Evolutionary conservation across 1,140 invertebrate genomes (phyloP).

Genomic region (Megalopta genalis): DNA sequence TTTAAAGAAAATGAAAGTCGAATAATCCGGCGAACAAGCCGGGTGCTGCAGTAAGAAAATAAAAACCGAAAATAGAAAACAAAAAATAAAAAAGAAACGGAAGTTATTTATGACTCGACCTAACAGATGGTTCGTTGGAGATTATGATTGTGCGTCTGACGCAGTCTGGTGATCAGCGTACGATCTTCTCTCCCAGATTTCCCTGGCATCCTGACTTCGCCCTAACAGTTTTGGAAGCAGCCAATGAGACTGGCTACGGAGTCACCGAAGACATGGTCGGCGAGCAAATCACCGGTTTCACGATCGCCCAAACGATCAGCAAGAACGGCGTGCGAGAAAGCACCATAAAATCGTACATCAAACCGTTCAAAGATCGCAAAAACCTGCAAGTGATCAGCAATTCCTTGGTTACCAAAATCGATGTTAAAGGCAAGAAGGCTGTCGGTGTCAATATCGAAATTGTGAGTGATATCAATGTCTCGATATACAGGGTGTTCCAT

Average conservation of each 20-base stretch:
- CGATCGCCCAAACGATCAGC: conserved; percentile 80
- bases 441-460: conserved; percentile 61
- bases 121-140: too few species aligned
- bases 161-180: too few species aligned
- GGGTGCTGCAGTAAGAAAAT: too few species aligned
- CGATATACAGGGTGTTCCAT: too few species aligned
- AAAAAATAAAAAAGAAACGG: too few species aligned
- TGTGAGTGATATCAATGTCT: too few species aligned
- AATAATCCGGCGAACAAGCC: too few species aligned
- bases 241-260: conserved; percentile 80
- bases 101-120: too few species aligned
- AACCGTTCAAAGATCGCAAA: conserved; percentile 81
- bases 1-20: too few species aligned
- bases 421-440: conserved; percentile 19
- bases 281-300: conserved; percentile 77
- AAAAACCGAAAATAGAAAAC: too few species aligned
- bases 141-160: too few species aligned
- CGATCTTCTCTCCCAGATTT: conserved; percentile 69
- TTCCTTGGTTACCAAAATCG: conserved; percentile 82
- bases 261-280: conserved; percentile 83
- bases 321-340: conserved; percentile 85
- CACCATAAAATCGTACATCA: conserved; percentile 84
- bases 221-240: conserved; percentile 82
- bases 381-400: conserved; percentile 88
- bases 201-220: conserved; percentile 80